Evolutionary conservation across 2,797 vertebrate genomes (phyloP).

Genomic region (Crocodylus rhombifer): DNA sequence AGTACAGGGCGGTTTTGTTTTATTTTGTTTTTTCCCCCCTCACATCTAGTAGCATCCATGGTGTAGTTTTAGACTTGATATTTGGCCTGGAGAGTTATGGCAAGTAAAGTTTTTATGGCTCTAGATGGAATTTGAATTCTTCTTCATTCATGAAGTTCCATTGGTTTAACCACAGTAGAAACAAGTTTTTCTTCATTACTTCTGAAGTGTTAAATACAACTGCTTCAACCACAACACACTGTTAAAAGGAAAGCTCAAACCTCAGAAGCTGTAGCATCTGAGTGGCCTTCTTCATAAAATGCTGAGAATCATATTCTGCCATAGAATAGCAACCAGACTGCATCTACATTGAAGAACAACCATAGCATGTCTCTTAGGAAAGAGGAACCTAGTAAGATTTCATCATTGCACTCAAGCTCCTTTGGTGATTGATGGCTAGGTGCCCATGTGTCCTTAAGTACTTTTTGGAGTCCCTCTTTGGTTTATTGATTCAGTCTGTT

Average conservation of each 20-base stretch:
- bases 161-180: neutral
- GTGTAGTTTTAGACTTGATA: neutral
- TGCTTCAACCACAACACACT: conserved; percentile 8
- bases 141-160: conserved; percentile 9
- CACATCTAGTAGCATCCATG: neutral
- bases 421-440: conserved; percentile 2
- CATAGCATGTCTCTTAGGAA: neutral
- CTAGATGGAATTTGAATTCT: neutral
- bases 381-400: conserved; percentile 19
- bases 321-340: neutral
- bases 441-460: neutral
- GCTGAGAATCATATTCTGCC: neutral
- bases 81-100: neutral
- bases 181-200: neutral
- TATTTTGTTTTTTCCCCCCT: no score
- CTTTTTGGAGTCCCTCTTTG: conserved; percentile 11
- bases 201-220: neutral
- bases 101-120: conserved; percentile 1
- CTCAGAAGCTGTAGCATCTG: neutral
- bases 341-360: neutral
- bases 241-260: neutral
- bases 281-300: neutral
- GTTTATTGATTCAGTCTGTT: conserved; percentile 23
- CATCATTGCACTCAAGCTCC: conserved; percentile 18
- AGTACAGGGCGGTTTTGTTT: no score